Base-by-base conservation (phyloP, 2,888 invertebrate species). In the Dryomyza anilis region DNA sequence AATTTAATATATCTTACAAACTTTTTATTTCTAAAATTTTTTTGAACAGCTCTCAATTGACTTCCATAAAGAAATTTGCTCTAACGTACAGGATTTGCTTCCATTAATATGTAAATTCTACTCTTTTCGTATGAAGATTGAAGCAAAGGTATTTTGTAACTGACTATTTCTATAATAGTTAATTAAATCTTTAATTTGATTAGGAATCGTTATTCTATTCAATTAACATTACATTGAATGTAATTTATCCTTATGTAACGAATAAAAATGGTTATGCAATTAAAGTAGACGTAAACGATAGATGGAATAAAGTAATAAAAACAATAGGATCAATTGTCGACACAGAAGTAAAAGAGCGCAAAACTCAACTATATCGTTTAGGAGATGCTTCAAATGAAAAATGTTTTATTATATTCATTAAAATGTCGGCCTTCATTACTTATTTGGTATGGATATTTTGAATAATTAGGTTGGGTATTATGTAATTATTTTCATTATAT, bases 181-280 rank as follows among this genome's bases (percentile, higher is more conserved):
- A 7, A 2, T 2, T 30, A 30, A 21, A 23, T 12, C 19, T 39
- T 52, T 52, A 36, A 33, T 52, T 45, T 10, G 6, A 67, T 66
- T n/a, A 76, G 76, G 70, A 73, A 56, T 60, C 72, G 4, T 72
- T 81, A 8, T 82, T 78, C 56, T 64, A 74, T 25, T 72, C 73
- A 2, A 60, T 80, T 21, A 65, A 68, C 14, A 65, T 69, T 3
- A 78, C 79, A 0, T 53, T 81, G 12, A 71, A 70, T 27, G 65
- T 74, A 0, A 57, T 81, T 19, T 81, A 81, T 71, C 80, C 81
- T 3, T 75, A 77, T n/a, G 65, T 78, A 12, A 64, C 64, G 12
- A 68, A 43, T 21, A 73, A 74, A 0, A 74, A 81, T 45, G 74
- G 74, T 3, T 72, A 67, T 55, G 74, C 76, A 0, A 73, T 75